Evolutionary conservation across 2,113 vertebrate species (phyloP).

Genomic region (Sminthopsis crassicaudata): DNA sequence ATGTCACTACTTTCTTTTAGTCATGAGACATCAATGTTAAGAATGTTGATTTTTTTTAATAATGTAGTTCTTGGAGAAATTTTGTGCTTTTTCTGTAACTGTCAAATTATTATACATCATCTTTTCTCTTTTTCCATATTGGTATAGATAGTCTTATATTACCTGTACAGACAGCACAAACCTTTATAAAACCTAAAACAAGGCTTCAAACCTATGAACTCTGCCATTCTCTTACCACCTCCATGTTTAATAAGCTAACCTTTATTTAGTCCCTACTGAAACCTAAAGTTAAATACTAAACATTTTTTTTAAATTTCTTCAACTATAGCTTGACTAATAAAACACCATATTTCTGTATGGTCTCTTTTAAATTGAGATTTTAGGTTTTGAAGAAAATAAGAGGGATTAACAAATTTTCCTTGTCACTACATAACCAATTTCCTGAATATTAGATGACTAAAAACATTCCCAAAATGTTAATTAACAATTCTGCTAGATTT

Average conservation of each 20-base stretch:
- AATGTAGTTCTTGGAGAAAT: background rate
- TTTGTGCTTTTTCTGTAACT: background rate
- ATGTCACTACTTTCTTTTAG: slow-evolving; percentile 3
- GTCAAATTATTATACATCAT: background rate
- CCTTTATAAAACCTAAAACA: background rate
- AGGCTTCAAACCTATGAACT: background rate
- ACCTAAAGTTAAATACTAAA: background rate
- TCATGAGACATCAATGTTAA: background rate
- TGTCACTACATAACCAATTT: background rate
- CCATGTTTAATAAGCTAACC: background rate
- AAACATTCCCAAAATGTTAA: slow-evolving; percentile 38
- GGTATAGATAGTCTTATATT: background rate
- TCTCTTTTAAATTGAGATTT: background rate
- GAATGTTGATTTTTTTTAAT: background rate
- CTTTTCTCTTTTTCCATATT: background rate
- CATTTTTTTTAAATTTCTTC: background rate
- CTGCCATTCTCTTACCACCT: background rate
- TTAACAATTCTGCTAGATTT: slow-evolving; percentile 6
- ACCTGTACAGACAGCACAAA: background rate
- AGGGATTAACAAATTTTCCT: slow-evolving; percentile 16
- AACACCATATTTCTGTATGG: background rate
- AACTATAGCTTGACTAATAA: background rate
- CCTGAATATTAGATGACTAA: background rate
- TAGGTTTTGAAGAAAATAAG: background rate
- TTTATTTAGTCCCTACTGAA: background rate